Evolutionary conservation across 2,888 invertebrate genomes (phyloP).

Genomic region (Myopa tessellatipennis): DNA sequence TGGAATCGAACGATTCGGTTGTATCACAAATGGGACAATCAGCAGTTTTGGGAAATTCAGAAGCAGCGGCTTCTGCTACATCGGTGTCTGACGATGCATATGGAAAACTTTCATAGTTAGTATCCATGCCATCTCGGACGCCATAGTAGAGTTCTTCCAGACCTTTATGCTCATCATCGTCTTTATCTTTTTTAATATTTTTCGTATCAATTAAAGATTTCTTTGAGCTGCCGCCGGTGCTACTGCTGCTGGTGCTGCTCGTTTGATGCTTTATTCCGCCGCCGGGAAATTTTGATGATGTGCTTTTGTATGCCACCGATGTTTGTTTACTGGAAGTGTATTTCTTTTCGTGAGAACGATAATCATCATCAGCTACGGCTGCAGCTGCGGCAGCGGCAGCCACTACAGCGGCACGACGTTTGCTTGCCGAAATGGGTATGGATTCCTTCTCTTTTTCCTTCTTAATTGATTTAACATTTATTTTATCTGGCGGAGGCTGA

Average conservation of each 20-base stretch:
- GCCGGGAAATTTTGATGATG: constrained; percentile 39
- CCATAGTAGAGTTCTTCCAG: constrained; percentile 67
- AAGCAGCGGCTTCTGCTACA: not conserved
- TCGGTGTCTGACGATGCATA: constrained; percentile 48
- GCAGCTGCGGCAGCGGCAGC: constrained; percentile 37
- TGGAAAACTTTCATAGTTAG: constrained; percentile 60
- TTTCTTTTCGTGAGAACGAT: constrained; percentile 38
- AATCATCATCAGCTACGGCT: constrained; percentile 35
- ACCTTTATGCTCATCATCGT: constrained; percentile 60
- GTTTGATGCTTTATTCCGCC: constrained; percentile 40
- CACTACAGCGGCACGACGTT: constrained; percentile 49
- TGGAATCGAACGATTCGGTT: constrained; percentile 75
- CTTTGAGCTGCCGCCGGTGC: constrained; percentile 29
- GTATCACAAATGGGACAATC: constrained; percentile 75
- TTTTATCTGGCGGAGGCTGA: constrained; percentile 46
- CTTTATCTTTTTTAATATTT: constrained; percentile 50
- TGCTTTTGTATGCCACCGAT: constrained; percentile 39
- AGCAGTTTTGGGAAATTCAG: constrained; percentile 50
- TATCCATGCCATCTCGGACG: constrained; percentile 57
- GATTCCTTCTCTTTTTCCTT: constrained; percentile 56
- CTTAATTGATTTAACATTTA: constrained; percentile 58
- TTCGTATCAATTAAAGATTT: constrained; percentile 44
- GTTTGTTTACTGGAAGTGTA: constrained; percentile 27
- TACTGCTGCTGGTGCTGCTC: not conserved
- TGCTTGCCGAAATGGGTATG: constrained; percentile 47